These are phyloP conservation scores for Dioctria linearis DNA, from an alignment of 2,888 invertebrate species.

Conservation along the genomic window DNA sequence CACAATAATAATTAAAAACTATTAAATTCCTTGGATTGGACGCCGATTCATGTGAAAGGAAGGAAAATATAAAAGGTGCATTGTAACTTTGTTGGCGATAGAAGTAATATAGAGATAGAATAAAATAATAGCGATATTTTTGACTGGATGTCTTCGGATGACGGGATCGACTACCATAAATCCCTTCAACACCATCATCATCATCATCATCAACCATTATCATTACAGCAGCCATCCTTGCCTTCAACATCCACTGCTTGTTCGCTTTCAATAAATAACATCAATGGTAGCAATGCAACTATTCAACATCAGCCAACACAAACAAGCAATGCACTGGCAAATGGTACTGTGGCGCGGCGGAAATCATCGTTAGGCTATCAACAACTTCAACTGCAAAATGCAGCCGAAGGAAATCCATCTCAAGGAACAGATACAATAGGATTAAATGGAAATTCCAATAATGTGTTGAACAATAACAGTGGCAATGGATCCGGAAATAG, in stretches of 20 bases:
- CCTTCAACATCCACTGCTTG: constrained; percentile 56
- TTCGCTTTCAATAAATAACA: constrained; percentile 52
- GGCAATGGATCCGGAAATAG: constrained; percentile 50
- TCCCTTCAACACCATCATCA: constrained; percentile 57
- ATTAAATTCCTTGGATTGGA: neutral
- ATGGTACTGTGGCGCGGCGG: constrained; percentile 60
- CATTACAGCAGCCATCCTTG: constrained; percentile 26
- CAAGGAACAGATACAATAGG: neutral
- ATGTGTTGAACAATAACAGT: neutral
- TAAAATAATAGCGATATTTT: neutral
- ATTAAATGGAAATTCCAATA: neutral
- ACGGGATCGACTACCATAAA: constrained; percentile 61
- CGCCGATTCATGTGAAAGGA: no score
- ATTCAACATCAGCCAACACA: constrained; percentile 29
- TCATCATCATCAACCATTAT: constrained; percentile 54
- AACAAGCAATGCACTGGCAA: constrained; percentile 14
- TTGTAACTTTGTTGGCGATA: no score
- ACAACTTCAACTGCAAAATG: constrained; percentile 63
- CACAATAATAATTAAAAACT: neutral
- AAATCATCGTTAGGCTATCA: constrained; percentile 67
- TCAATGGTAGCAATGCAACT: constrained; percentile 22
- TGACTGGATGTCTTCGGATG: constrained; percentile 62
- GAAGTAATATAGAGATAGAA: no score
- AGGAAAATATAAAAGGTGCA: no score
- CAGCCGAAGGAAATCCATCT: constrained; percentile 13